Evolutionary conservation across 2,888 invertebrate genomes (phyloP), one percentile per base, ranked within the genome.

Genomic region (Phrixothrix hirtus): DNA sequence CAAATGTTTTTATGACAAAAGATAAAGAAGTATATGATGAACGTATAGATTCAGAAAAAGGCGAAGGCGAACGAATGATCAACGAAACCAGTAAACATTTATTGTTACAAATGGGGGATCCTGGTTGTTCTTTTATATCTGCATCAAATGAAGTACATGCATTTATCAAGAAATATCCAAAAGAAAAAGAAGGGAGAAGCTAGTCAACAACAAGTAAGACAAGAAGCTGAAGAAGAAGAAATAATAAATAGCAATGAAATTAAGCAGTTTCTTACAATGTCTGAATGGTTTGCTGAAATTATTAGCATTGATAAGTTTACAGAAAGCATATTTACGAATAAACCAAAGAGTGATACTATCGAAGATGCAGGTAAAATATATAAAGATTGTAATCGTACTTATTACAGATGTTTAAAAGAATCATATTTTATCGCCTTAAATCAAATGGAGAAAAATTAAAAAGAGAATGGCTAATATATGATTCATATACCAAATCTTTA

Each of bases 161-260:
- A 29, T 29, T 29, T 29, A 29, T 29, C 29, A 10, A 29, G 6
- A n/a, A n/a, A n/a, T n/a, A n/a, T n/a, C n/a, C n/a, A n/a, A 29
- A n/a, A 29, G 10, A 10, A 29, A 29, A 29, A 6, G 29, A 29
- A 29, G 10, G 6, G 29, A 6, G n/a, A 29, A 29, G 29, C 29
- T 29, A 29, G 29, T 29, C 29, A 29, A 29, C 29, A 29, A 29
- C 7, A n/a, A 3, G 10, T n/a, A 10, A n/a, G n/a, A n/a, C n/a
- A n/a, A n/a, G n/a, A n/a, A n/a, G n/a, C n/a, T n/a, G n/a, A n/a
- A n/a, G n/a, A 29, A 29, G 29, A 3, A 29, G 29, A 29, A 29
- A 29, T 29, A 29, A 29, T 29, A 29, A 29, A 29, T 29, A n/a
- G 29, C 10, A 29, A 29, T 29, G n/a, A 29, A 29, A 29, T 29